Evolutionary conservation across 2,113 vertebrate genomes (phyloP).

Genomic region (Noturus placidus): DNA sequence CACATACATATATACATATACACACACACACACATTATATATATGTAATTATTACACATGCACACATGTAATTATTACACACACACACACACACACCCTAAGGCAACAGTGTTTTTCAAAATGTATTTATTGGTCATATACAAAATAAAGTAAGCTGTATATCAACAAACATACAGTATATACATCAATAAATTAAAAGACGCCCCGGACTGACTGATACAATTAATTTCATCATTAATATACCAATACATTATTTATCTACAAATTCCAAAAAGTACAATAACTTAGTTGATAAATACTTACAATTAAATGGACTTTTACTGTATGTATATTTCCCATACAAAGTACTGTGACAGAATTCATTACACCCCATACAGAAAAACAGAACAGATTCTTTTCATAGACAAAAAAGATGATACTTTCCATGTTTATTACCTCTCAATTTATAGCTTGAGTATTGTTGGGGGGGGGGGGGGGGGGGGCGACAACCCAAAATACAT

Average conservation of each 20-base stretch:
- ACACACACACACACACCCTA: neutral
- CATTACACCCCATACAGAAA: conserved; percentile 77
- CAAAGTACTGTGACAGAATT: conserved; percentile 74
- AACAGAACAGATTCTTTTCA: conserved; percentile 68
- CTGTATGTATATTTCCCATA: conserved; percentile 70
- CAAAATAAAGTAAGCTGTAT: conserved; percentile 98
- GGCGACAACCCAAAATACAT: conserved; percentile 10
- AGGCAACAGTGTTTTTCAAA: conserved; percentile 74
- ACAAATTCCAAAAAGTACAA: conserved; percentile 83
- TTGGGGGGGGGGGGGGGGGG: no score
- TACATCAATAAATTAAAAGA: conserved; percentile 96
- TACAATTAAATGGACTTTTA: conserved; percentile 77
- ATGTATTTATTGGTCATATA: conserved; percentile 99
- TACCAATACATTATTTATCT: conserved; percentile 77
- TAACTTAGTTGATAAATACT: conserved; percentile 94
- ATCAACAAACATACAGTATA: conserved; percentile 94
- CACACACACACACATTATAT: no score
- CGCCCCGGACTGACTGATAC: conserved; percentile 75
- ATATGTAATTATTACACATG: neutral
- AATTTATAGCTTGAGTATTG: conserved; percentile 62
- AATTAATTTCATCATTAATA: conserved; percentile 71
- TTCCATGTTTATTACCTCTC: conserved; percentile 66
- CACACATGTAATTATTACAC: neutral
- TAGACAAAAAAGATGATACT: conserved; percentile 54
- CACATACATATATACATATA: neutral